Conservation (phyloP, 64 coral and sea anemone genomes). For the Orbicella faveolata region DNA sequence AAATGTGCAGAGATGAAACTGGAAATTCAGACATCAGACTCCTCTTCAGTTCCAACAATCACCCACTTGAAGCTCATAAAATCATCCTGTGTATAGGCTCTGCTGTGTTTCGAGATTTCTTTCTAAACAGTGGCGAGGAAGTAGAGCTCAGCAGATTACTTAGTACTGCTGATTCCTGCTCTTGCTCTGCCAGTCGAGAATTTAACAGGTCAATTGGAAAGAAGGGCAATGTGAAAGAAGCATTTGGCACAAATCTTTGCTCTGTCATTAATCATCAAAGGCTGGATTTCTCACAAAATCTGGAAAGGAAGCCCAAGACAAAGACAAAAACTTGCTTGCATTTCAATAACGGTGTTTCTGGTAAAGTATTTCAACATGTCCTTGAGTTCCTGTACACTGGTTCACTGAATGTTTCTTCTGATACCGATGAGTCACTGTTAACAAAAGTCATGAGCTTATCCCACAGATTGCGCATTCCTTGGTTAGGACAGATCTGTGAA, state of each 20-base stretch:
- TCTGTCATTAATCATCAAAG: neutral
- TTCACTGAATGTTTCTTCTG: neutral
- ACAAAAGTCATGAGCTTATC: constrained; percentile 25
- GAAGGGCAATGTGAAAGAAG: constrained; percentile 3
- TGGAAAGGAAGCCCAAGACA: constrained; percentile 19
- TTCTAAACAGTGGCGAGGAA: constrained; percentile 11
- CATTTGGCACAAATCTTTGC: neutral
- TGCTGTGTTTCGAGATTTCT: constrained; percentile 28
- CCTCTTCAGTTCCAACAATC: neutral
- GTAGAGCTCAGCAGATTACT: constrained; percentile 17
- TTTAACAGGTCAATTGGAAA: neutral
- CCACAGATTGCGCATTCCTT: constrained; percentile 7
- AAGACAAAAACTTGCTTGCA: constrained; percentile 13
- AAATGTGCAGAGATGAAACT: constrained; percentile 7
- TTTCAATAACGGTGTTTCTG: constrained; percentile 33
- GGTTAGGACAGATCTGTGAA: constrained; percentile 37
- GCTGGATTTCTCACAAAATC: neutral
- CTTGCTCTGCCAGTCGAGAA: neutral
- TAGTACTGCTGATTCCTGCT: constrained; percentile 18
- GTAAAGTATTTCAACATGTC: constrained; percentile 23
- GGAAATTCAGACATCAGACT: constrained; percentile 41
- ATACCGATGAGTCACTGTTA: constrained; percentile 1
- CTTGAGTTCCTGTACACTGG: constrained; percentile 50
- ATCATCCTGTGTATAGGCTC: constrained; percentile 47
- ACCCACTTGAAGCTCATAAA: constrained; percentile 37